phyloP scores from a whole-genome alignment of 2,888 invertebrate genomes.

The Schizaphis graminum region DNA sequence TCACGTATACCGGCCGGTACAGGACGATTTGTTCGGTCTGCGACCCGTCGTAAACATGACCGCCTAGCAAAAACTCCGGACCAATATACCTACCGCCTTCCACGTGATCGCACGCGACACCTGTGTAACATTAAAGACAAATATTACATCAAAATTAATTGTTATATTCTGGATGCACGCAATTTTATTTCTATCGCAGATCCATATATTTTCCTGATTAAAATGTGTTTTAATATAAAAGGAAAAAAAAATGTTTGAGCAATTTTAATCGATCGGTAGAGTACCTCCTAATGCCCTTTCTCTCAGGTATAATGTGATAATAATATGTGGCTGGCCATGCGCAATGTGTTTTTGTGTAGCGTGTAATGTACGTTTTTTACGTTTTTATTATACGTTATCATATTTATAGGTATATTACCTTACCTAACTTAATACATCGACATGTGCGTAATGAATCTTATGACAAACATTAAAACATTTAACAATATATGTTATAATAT shows the following conservation, averaged over 20 bases:
- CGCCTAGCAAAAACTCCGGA: slow-evolving; percentile 83
- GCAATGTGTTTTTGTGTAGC: too few relatives aligned
- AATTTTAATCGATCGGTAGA: neutral
- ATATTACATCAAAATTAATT: neutral
- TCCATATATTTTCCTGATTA: neutral
- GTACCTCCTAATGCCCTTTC: neutral
- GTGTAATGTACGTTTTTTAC: neutral
- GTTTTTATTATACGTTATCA: neutral
- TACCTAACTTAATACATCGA: neutral
- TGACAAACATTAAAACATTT: neutral
- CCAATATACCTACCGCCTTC: slow-evolving; percentile 85
- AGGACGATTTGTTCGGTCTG: slow-evolving; percentile 76
- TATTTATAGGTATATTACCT: neutral
- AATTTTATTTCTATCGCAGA: neutral
- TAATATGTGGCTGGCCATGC: neutral
- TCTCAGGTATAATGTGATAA: neutral
- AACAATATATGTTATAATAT: neutral
- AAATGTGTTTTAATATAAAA: neutral
- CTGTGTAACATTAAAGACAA: slow-evolving; percentile 71
- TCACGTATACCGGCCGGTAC: slow-evolving; percentile 77
- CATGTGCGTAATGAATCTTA: neutral
- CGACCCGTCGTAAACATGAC: slow-evolving; percentile 83
- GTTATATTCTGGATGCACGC: neutral
- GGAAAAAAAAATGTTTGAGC: neutral
- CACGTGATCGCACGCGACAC: slow-evolving; percentile 79